Base-by-base conservation (phyloP, 1,140 invertebrate species). In the Eueides isabella region DNA sequence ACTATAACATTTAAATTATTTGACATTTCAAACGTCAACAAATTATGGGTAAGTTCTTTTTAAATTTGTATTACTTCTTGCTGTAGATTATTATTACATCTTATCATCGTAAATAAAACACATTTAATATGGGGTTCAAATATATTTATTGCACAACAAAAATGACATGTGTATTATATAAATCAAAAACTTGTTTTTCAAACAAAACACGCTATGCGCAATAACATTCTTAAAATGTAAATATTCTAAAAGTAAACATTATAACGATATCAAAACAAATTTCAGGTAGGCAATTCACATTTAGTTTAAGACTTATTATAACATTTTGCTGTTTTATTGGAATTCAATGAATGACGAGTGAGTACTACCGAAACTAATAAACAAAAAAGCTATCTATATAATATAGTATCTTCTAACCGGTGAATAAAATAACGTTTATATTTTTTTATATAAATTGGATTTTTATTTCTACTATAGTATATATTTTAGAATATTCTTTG, bases 61-160 rank as follows among this genome's bases (percentile, higher is more conserved):
- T 5, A 29, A 26, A 61, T 44, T 44, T 44, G n/a, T 44, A n/a
- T 9, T 29, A 29, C 7, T 61, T 14, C 28, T 61, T 61, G 61
- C 12, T 61, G 12, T 28, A 28, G 28, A 28, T 28, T 14, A 5
- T 26, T 61, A 28, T 7, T 23, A 62, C 7, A 14, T n/a, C 5
- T 62, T 62, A 19, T 30, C n/a, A 11, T 62, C 16, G 26, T 29
- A 72, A 75, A 73, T 41, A 72, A 76, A 74, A 72, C 30, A 62
- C 69, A n/a, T 28, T 55, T 19, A 19, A 64, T 33, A 70, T 67
- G 28, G 61, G 71, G 68, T 80, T 73, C 26, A 81, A 81, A 77
- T 79, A 67, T 44, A 79, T 86, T 85, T 86, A 84, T 85, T 83
- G 77, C 79, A 85, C 76, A 81, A 82, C 77, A 76, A 78, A 81